These are phyloP conservation scores for Drosophila melanica DNA, from an alignment of 1,140 invertebrate genomes.

Conservation along the genomic window DNA sequence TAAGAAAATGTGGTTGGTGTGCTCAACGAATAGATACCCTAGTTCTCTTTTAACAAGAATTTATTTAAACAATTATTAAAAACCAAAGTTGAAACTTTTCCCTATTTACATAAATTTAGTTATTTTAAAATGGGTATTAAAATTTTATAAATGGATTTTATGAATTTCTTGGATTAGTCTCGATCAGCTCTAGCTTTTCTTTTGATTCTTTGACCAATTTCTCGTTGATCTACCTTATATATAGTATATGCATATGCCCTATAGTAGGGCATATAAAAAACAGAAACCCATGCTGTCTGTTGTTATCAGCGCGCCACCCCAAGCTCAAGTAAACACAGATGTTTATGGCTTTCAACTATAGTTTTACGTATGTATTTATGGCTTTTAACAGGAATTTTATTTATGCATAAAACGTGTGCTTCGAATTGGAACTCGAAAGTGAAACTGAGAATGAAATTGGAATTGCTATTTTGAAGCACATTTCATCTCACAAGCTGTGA, in stretches of 20 bases:
- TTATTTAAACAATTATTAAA: too few relatives aligned
- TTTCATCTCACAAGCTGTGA: constrained; percentile 47
- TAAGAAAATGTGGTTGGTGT: background rate
- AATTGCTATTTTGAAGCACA: constrained; percentile 25
- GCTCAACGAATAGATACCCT: constrained; percentile 6
- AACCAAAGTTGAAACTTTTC: too few relatives aligned
- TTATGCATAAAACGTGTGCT: constrained; percentile 50
- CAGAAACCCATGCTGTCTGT: background rate
- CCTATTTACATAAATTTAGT: too few relatives aligned
- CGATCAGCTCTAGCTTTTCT: too few relatives aligned
- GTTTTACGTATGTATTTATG: constrained; percentile 60
- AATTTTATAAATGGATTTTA: too few relatives aligned
- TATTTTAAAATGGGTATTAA: too few relatives aligned
- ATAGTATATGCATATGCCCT: constrained; percentile 5
- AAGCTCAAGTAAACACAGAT: constrained; percentile 41
- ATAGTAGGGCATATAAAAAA: too few relatives aligned
- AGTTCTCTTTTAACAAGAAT: too few relatives aligned
- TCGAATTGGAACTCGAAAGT: constrained; percentile 2
- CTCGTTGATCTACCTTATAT: too few relatives aligned
- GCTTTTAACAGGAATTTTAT: constrained; percentile 58
- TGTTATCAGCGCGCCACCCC: background rate
- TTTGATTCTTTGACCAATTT: too few relatives aligned
- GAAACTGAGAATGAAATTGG: constrained; percentile 2
- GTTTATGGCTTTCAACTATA: constrained; percentile 20
- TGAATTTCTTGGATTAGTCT: too few relatives aligned